Evolutionary conservation across 2,888 invertebrate species (phyloP).

Genomic region (Coecobrya sp.): DNA sequence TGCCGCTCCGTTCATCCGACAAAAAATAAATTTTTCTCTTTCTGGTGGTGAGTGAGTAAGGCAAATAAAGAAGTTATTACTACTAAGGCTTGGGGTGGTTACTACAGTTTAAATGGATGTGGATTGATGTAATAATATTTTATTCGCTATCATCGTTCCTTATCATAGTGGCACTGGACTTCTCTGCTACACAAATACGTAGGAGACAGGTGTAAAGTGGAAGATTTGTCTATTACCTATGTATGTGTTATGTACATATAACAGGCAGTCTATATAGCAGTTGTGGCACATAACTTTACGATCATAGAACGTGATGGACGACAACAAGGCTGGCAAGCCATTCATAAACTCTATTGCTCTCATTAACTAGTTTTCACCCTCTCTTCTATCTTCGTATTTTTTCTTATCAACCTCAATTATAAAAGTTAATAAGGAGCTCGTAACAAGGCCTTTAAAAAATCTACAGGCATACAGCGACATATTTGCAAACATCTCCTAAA

Average conservation of each 20-base stretch:
- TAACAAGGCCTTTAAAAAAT: conserved; percentile 82
- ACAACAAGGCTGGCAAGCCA: conserved; percentile 84
- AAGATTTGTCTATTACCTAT: conserved; percentile 13
- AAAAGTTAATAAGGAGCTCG: conserved; percentile 84
- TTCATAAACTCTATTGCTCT: conserved; percentile 78
- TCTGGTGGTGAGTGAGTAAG: background rate
- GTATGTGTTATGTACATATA: too few relatives aligned
- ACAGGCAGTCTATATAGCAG: too few relatives aligned
- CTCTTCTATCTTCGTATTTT: conserved; percentile 72
- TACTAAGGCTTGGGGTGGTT: background rate
- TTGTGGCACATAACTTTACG: conserved; percentile 44
- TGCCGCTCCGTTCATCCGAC: conserved; percentile 21
- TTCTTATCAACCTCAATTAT: conserved; percentile 84
- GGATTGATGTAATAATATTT: conserved; percentile 36
- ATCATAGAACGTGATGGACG: conserved; percentile 80
- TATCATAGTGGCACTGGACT: background rate
- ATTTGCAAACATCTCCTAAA: background rate
- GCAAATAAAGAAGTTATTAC: conserved; percentile 33
- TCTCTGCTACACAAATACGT: conserved; percentile 4
- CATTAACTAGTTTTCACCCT: conserved; percentile 82
- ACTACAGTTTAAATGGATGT: background rate
- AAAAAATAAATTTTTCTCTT: background rate
- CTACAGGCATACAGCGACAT: conserved; percentile 50
- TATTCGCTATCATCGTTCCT: conserved; percentile 18
- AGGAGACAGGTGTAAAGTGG: conserved; percentile 16